Evolutionary conservation across 2,797 vertebrate genomes (phyloP), one percentile per base, ranked within the genome.

Genomic region (Epinephelus malabaricus): DNA sequence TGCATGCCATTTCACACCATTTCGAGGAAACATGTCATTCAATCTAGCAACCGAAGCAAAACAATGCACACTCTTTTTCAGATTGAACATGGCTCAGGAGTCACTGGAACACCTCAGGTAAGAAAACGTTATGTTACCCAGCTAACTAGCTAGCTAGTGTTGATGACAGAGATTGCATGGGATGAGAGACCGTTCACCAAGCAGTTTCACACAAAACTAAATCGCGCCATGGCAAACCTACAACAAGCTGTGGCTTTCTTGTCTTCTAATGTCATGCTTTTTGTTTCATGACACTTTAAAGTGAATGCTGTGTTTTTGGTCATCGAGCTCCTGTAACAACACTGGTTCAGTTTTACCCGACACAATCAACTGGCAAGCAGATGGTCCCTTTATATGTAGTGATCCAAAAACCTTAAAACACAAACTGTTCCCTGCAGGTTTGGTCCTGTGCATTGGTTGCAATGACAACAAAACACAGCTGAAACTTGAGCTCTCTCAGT

Each of bases 231-330:
- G 27, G 27, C 27, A 30, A 30, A 30, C 27, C 27, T 30, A 30
- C 27, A 30, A 30, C 27, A 30, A 30, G 27, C 27, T 30, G 27
- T 30, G 27, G 27, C 27, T 30, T 30, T 30, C 27, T 30, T 30
- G 27, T 30, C 27, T 30, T 30, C 27, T 30, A 73, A 69, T 49
- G 43, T 77, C n/a, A 59, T 45, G 6, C 17, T 76, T 61, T 85
- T 79, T 79, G 43, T 50, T 63, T 8, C 17, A 19, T 60, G 14
- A 40, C 27, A 60, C 40, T 59, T 25, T 47, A 46, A 23, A 34
- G 34, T 38, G 9, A 45, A 30, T 45, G 8, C 3, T 25, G 45
- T 23, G 21, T 15, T 11, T 63, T 27, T 34, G n/a, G 62, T 50
- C 0, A 45, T 11, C 40, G 8, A 43, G 19, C 49, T 3, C 23